Evolutionary conservation across 2,113 vertebrate genomes (phyloP).

Genomic region (Hippocampus barbouri): DNA sequence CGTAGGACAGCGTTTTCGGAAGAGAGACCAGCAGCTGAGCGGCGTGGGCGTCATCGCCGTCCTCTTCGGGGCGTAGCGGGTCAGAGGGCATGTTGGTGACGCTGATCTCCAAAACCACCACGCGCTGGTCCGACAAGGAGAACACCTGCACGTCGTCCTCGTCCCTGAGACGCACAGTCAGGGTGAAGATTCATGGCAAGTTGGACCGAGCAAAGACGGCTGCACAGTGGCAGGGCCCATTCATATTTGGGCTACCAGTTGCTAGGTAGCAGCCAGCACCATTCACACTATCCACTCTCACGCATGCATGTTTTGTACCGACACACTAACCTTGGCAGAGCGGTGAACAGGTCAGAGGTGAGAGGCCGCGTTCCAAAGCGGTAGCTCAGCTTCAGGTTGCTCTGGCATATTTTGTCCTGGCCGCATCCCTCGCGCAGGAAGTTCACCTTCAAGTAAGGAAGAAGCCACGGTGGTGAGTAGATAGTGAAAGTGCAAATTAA

Average conservation of each 20-base stretch:
- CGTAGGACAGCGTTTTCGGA: constrained; percentile 78
- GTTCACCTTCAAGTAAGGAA: constrained; percentile 74
- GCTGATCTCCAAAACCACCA: constrained; percentile 81
- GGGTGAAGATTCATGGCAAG: not conserved
- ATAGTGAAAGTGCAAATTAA: not conserved
- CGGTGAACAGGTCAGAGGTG: constrained; percentile 74
- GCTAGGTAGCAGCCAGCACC: not conserved
- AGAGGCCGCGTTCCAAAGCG: constrained; percentile 77
- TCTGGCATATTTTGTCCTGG: constrained; percentile 88
- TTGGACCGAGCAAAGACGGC: not conserved
- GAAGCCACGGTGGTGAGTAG: not conserved
- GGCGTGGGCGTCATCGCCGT: constrained; percentile 89
- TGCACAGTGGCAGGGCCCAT: not conserved
- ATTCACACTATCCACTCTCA: not conserved
- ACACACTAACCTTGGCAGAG: constrained; percentile 78
- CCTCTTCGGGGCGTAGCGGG: constrained; percentile 66
- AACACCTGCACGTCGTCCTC: constrained; percentile 74
- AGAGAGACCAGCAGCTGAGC: constrained; percentile 79
- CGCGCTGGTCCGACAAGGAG: constrained; percentile 81
- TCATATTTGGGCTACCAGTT: constrained; percentile 3
- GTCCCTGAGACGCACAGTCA: constrained; percentile 57
- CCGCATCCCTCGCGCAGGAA: constrained; percentile 91
- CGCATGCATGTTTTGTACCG: not conserved
- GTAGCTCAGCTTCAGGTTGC: constrained; percentile 83
- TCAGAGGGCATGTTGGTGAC: constrained; percentile 86